A percentile compares a stretch with the other conserved stretches of the same genome.
phyloP scores from a whole-genome alignment of 35 echinoderm and acorn worm species.

The Amphiura filiformis region DNA sequence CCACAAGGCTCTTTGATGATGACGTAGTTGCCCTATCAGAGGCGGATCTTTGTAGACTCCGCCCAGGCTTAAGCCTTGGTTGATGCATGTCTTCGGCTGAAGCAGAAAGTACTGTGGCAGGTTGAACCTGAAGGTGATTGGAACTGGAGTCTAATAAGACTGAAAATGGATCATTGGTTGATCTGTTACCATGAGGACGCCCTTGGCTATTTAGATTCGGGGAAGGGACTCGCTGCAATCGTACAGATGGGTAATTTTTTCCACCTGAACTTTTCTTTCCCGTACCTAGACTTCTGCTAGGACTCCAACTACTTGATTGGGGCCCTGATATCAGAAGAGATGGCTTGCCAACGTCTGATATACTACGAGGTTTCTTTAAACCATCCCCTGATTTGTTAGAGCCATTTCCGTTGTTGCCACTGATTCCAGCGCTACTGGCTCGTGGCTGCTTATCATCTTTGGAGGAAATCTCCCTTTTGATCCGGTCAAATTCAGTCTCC shows the following conservation, averaged over 20 bases:
- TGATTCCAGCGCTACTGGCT: neutral
- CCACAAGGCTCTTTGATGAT: neutral
- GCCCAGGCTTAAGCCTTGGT: neutral
- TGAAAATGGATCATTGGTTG: neutral
- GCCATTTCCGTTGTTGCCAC: neutral
- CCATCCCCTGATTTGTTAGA: neutral
- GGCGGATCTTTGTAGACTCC: neutral
- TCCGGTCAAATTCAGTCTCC: conserved; percentile 38
- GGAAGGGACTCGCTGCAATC: neutral
- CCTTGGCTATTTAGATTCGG: conserved; percentile 5
- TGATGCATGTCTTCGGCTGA: conserved; percentile 24
- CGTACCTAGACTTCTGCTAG: neutral
- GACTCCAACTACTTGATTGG: neutral
- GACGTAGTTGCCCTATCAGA: neutral
- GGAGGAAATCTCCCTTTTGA: conserved; percentile 2
- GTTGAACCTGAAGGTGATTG: conserved; percentile 5
- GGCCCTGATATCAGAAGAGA: neutral
- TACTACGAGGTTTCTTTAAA: neutral
- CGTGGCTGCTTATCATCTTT: neutral
- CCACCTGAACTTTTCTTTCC: neutral
- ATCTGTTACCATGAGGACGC: neutral
- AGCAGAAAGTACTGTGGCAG: conserved; percentile 18
- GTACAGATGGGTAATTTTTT: conserved; percentile 1
- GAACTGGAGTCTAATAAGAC: neutral
- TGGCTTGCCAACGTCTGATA: neutral